A percentile compares a stretch with the other conserved stretches of the same genome.
These are phyloP conservation scores for Aptenodytes forsteri DNA, from an alignment of 2,113 vertebrate species.

Conservation along the genomic window DNA sequence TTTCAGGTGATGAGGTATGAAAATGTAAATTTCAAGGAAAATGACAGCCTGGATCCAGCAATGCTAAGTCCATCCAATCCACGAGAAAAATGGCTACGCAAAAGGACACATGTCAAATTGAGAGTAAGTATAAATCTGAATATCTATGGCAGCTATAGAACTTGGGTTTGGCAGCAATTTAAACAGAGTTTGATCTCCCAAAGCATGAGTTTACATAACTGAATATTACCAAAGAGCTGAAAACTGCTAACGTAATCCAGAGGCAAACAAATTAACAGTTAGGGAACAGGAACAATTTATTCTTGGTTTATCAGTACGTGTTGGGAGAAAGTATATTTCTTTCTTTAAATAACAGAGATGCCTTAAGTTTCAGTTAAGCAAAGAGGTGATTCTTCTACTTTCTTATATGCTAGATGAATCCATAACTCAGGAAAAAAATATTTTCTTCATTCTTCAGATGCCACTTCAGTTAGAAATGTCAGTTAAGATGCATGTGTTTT, in stretches of 20 bases:
- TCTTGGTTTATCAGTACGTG: neutral
- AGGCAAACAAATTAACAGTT: neutral
- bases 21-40: slow-evolving; percentile 83
- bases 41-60: slow-evolving; percentile 76
- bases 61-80: slow-evolving; percentile 85
- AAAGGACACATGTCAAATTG: slow-evolving; percentile 94
- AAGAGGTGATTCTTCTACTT: neutral
- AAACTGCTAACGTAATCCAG: neutral
- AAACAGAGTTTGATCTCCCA: neutral
- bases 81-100: slow-evolving; percentile 94
- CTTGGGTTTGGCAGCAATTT: neutral
- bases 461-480: neutral
- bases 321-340: neutral
- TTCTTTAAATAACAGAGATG: neutral
- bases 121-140: slow-evolving; percentile 75
- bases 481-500: neutral
- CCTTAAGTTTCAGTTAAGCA: neutral
- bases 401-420: neutral
- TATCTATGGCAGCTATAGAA: neutral
- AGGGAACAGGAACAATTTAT: neutral
- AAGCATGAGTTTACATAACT: neutral
- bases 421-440: neutral
- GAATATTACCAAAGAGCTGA: neutral
- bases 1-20: slow-evolving; percentile 93
- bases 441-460: neutral